Base-by-base conservation (phyloP, 1,140 invertebrate species). In the Drosophila simulans region DNA sequence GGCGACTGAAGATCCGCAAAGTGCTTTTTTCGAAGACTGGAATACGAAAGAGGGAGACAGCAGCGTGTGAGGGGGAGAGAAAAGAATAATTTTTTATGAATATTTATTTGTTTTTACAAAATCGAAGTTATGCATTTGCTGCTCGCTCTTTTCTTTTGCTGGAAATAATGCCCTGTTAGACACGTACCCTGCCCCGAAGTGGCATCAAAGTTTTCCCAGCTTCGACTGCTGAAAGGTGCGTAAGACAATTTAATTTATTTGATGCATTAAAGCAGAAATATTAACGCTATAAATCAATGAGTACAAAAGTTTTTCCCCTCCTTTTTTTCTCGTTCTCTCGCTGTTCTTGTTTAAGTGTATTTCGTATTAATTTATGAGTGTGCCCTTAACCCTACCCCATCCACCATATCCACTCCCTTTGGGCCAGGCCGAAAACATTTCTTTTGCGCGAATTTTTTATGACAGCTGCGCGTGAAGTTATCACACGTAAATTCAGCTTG, bases 211-310 rank as follows among this genome's bases (percentile, higher is more conserved):
- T 82, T 86, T 81, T 45, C 22, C 65, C 74, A 56, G 63, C 71
- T 68, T 76, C 64, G 27, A 62, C 54, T 69, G 66, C 48, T 73
- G 62, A 83, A 88, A 88, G 84, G 84, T 88, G 83, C 84, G 84
- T 84, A 88, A 89, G 84, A 89, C 84, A 89, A 89, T 89, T 89
- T 89, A 89, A 89, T 89, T 89, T 89, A 89, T 89, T 89, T 84
- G 84, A 89, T 78, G 84, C 84, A 89, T 89, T 89, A 89, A 84
- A 89, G 84, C 72, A 80, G 73, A 89, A 89, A 89, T 89, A 89
- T 89, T 89, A 89, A 77, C 80, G 84, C 84, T 72, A 89, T 89
- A 89, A 89, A 89, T 89, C 84, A 89, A 89, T 89, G 79, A 71
- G 73, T 72, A 70, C 64, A 74, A 63, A 71, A 70, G 42, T 71